Percentiles rank a stretch among this genome's conserved stretches.
phyloP scores from a whole-genome alignment of 64 coral and sea anemone genomes.

The Astreopora myriophthalma region DNA sequence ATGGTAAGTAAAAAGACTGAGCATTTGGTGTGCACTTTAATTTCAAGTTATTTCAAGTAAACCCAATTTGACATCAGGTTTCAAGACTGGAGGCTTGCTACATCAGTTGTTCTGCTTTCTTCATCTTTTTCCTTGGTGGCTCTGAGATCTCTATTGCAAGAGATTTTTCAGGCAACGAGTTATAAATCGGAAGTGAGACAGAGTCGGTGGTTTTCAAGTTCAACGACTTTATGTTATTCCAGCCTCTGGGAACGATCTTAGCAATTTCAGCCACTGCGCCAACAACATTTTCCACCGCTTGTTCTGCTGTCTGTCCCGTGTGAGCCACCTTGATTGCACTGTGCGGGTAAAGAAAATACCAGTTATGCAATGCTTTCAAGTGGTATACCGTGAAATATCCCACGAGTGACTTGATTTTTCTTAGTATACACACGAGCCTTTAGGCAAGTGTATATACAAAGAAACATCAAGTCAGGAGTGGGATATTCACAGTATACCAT shows the following conservation, averaged over 20 bases:
- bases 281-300: conserved; percentile 87
- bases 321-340: conserved; percentile 96
- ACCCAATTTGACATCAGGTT: neutral
- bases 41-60: too few species aligned
- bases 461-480: too few species aligned
- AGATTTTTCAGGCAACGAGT: conserved; percentile 71
- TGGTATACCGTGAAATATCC: too few species aligned
- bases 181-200: conserved; percentile 91
- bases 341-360: neutral
- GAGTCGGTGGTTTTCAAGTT: conserved; percentile 94
- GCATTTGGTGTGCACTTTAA: too few species aligned
- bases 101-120: neutral
- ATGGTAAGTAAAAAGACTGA: too few species aligned
- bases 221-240: conserved; percentile 92
- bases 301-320: conserved; percentile 67
- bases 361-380: neutral
- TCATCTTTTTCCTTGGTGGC: conserved; percentile 51
- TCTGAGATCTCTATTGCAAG: conserved; percentile 16
- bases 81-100: neutral
- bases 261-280: conserved; percentile 62
- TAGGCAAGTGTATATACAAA: too few species aligned
- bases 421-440: too few species aligned
- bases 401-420: too few species aligned
- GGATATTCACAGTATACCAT: too few species aligned
- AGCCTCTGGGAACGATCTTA: conserved; percentile 84